phyloP scores from a whole-genome alignment of 2,113 vertebrate species.

The Laterallus jamaicensis region DNA sequence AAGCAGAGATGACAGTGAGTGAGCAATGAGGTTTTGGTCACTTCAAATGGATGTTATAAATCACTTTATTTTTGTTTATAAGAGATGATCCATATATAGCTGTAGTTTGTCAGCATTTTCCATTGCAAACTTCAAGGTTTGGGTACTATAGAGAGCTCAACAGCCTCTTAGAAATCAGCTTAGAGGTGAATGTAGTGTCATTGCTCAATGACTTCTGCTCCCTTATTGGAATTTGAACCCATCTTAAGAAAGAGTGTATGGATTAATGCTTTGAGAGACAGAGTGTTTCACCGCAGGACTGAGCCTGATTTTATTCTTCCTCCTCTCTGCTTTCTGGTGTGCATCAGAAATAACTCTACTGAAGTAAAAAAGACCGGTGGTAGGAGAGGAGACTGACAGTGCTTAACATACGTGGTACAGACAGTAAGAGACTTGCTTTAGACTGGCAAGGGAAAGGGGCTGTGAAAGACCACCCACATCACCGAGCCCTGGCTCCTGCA shows the following conservation, averaged over 20 bases:
- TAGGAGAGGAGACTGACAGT: not conserved
- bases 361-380: not conserved
- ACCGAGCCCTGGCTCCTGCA: not conserved
- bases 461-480: not conserved
- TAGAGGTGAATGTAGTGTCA: not conserved
- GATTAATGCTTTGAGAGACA: not conserved
- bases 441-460: not conserved
- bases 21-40: constrained; percentile 26
- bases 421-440: not conserved
- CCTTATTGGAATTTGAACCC: not conserved
- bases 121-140: not conserved
- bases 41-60: constrained; percentile 24
- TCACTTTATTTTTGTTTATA: constrained; percentile 31
- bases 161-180: not conserved
- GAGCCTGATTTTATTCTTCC: not conserved
- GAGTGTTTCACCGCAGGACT: not conserved
- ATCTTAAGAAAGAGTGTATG: not conserved
- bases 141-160: not conserved
- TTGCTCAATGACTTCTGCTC: not conserved
- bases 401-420: not conserved
- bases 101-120: constrained; percentile 43
- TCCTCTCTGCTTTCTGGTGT: not conserved
- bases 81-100: constrained; percentile 9
- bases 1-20: constrained; percentile 2
- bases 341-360: not conserved